Evolutionary conservation across 2,113 vertebrate species (phyloP).

Genomic region (rabbit (Oryctolagus cuniculus)): mOryCun1.1 NC_091432.1:199565001-199565500

Average conservation of each 20-base stretch:
- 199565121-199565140: not conserved
- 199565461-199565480: not conserved
- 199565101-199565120: not conserved
- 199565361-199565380: not conserved
- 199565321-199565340: not conserved
- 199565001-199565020: not conserved
- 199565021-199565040: not conserved
- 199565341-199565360: not conserved
- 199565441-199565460: not conserved
- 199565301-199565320: not conserved
- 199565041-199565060: not conserved
- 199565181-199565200: not conserved
- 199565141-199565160: not conserved
- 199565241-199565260: not conserved
- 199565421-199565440: not conserved
- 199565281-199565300: not conserved
- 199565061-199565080: not conserved
- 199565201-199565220: slow-evolving; percentile 2
- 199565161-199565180: not conserved
- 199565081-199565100: not conserved
- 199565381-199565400: not conserved
- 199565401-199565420: not conserved
- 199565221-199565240: not conserved
- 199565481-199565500: not conserved
- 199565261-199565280: not conserved